Evolutionary conservation across 2,113 vertebrate species (phyloP), one percentile per base, ranked within the genome.

Genomic region (Callocephalon fimbriatum): DNA sequence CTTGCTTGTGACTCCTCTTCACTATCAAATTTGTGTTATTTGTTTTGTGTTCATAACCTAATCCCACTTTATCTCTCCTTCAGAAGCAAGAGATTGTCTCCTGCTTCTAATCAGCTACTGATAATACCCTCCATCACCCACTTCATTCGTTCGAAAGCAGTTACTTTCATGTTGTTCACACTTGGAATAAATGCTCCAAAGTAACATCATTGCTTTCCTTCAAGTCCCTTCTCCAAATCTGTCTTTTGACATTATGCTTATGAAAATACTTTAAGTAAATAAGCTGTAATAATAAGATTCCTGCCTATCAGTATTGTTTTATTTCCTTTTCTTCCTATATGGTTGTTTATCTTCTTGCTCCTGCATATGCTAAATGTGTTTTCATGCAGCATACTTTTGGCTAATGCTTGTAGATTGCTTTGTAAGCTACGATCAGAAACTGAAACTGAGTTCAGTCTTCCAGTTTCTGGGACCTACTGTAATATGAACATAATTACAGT

Each of bases 11-110:
- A 75, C 56, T 93, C 54, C 68, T 80, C 40, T 70, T 94, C 65
- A 53, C 51, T 84, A 47, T 78, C 15, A 68, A 91, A 93, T 93
- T 93, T 77, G 86, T 80, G 26, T 67, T 94, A 79, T 73, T 88
- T 95, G 19, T 67, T 94, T 89, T 91, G 51, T 68, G 62, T 78
- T 91, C 61, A 59, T 89, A 95, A 85, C 53, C 37, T 97, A 96
- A 96, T 93, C 76, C 56, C 32, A 75, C 76, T 93, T 97, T 72
- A 89, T 95, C 73, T 81, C 51, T 96, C 66, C 44, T 94, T 95
- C 73, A 93, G 70, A 95, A 95, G 75, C 38, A 84, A 87, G 73
- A 89, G 84, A 87, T 82, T 94, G 70, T 87, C 86, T 96, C 18
- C 63, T 84, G 35, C 65, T 89, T 96, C 61, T 96, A 94, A 94